These are phyloP conservation scores for Musca domestica DNA, from an alignment of 1,140 invertebrate species.

Conservation along the genomic window DNA sequence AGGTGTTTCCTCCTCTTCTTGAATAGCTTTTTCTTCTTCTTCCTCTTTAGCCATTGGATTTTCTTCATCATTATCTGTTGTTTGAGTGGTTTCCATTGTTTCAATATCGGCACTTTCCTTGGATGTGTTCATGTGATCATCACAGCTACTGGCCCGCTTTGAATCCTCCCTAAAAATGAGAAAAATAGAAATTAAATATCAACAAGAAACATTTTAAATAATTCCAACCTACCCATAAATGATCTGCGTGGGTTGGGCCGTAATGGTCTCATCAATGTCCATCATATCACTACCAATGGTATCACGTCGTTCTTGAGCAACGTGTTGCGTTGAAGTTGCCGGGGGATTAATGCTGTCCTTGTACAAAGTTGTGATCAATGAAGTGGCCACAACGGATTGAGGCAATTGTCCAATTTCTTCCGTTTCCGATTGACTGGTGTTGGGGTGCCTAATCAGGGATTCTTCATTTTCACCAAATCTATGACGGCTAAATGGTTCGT, in stretches of 20 bases:
- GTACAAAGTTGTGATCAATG: not conserved
- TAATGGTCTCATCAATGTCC: conserved; percentile 29
- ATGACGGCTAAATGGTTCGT: not conserved
- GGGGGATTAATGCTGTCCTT: not conserved
- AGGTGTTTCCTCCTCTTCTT: not conserved
- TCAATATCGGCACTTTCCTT: conserved; percentile 6
- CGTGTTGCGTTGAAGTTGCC: not conserved
- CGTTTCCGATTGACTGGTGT: not conserved
- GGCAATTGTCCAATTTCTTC: not conserved
- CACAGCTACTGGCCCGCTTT: not conserved
- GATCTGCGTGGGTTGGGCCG: not conserved
- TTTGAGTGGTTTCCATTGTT: not conserved
- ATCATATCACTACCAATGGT: conserved; percentile 26
- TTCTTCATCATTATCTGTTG: not conserved
- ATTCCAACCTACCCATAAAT: not conserved
- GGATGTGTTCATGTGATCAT: not conserved
- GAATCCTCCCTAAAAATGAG: not conserved
- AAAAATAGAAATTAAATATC: not conserved
- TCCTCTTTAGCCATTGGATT: not conserved
- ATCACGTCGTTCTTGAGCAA: conserved; percentile 17
- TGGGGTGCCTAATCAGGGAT: not conserved
- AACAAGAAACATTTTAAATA: not conserved
- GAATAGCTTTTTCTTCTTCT: not conserved
- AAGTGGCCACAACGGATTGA: not conserved
- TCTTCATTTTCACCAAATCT: too few species aligned